Conservation (phyloP, 2,888 invertebrate genomes). For the Epirrhoe tristata region DNA sequence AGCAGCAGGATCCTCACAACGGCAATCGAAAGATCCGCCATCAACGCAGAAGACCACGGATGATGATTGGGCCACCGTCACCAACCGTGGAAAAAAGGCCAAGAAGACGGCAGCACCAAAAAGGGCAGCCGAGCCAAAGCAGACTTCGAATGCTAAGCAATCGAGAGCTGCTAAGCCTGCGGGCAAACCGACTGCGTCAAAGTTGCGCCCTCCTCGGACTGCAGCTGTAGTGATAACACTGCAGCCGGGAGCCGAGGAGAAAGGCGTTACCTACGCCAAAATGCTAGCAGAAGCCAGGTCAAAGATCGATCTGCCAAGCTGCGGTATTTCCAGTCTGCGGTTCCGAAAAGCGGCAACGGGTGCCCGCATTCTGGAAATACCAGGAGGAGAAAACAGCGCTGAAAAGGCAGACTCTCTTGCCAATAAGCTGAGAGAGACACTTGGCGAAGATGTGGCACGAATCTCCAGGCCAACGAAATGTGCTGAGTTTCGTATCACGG, state of each 20-base stretch:
- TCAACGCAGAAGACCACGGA: too few relatives aligned
- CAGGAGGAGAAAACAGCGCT: neutral
- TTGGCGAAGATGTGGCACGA: neutral
- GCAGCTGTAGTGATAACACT: neutral
- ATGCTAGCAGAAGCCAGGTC: neutral
- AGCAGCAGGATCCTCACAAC: too few relatives aligned
- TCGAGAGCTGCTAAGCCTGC: too few relatives aligned
- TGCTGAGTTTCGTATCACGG: constrained; percentile 33
- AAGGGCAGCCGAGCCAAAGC: too few relatives aligned
- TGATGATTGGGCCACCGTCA: too few relatives aligned
- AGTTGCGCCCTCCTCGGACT: neutral
- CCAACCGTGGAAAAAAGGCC: too few relatives aligned
- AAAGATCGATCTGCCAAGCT: neutral
- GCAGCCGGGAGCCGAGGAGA: constrained; percentile 2
- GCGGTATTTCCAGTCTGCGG: neutral
- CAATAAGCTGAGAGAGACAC: neutral
- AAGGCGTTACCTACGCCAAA: neutral
- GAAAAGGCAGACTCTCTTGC: neutral
- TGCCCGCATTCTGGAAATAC: neutral
- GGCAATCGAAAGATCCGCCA: too few relatives aligned
- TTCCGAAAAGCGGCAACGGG: neutral
- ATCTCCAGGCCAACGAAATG: constrained; percentile 31
- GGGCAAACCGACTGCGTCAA: constrained; percentile 2
- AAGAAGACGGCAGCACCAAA: too few relatives aligned
- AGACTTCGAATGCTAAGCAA: too few relatives aligned